These are phyloP conservation scores for Hofmannophila pseudospretella DNA, from an alignment of 2,888 invertebrate genomes.

Conservation along the genomic window DNA sequence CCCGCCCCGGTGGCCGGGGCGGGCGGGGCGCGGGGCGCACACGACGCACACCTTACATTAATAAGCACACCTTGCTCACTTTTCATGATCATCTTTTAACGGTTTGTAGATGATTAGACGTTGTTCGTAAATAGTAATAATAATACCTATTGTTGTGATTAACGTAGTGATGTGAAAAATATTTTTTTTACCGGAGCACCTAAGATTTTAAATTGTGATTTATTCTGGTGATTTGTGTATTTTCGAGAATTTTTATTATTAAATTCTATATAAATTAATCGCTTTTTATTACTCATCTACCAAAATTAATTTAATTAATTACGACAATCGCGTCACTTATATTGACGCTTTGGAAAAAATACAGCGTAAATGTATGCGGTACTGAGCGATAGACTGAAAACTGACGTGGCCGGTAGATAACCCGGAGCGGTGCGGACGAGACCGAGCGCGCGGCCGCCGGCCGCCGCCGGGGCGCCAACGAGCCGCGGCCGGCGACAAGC, in stretches of 20 bases:
- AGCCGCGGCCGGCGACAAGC: too few species aligned
- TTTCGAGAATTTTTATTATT: constrained; percentile 43
- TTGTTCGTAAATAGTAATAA: too few species aligned
- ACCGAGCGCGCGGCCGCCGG: too few species aligned
- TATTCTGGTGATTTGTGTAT: constrained; percentile 48
- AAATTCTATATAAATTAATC: neutral
- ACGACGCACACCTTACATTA: constrained; percentile 7
- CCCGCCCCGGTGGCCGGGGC: constrained; percentile 2
- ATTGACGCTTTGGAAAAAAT: neutral
- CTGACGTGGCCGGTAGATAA: neutral
- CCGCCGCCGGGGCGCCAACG: too few species aligned
- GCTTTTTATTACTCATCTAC: neutral
- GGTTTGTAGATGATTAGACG: constrained; percentile 14
- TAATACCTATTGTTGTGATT: constrained; percentile 28
- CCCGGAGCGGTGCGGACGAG: neutral
- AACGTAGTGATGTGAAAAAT: constrained; percentile 24
- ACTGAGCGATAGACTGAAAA: too few species aligned
- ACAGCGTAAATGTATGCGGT: too few species aligned
- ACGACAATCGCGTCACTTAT: neutral
- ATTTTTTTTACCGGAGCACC: constrained; percentile 40
- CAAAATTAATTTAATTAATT: neutral
- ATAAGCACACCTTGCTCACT: too few species aligned
- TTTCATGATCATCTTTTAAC: neutral
- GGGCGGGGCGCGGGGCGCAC: constrained; percentile 12
- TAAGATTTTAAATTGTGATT: constrained; percentile 39